These are phyloP conservation scores for Alaudala cheleensis DNA, from an alignment of 2,113 vertebrate species.

Conservation along the genomic window DNA sequence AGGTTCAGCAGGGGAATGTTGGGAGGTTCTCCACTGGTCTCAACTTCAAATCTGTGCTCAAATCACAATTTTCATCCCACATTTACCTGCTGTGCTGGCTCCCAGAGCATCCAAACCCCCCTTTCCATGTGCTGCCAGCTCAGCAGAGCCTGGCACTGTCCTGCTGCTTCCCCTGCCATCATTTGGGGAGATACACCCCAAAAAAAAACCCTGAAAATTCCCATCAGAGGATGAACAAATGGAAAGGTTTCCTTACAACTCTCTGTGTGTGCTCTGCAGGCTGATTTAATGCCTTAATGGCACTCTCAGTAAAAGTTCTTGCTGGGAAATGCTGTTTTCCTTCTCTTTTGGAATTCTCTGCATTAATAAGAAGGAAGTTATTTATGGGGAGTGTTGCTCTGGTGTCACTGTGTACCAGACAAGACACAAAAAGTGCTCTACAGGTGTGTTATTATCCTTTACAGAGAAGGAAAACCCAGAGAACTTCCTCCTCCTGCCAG, in stretches of 20 bases:
- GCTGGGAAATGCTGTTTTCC: neutral
- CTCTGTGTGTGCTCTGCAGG: neutral
- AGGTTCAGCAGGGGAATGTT: neutral
- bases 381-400: neutral
- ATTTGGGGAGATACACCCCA: neutral
- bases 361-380: neutral
- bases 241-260: neutral
- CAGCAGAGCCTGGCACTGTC: neutral
- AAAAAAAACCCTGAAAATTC: neutral
- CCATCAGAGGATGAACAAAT: neutral
- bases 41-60: rapidly evolving
- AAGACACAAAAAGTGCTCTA: neutral
- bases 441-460: neutral
- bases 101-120: neutral
- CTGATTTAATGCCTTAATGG: neutral
- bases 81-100: neutral
- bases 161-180: neutral
- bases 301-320: neutral
- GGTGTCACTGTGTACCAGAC: neutral
- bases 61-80: neutral
- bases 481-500: neutral
- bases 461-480: neutral
- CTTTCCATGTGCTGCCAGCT: rapidly evolving
- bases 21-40: neutral
- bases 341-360: neutral